Percentiles rank a stretch among this genome's conserved stretches.
Evolutionary conservation across 2,888 invertebrate species (phyloP).

Genomic region (Noctua janthina): DNA sequence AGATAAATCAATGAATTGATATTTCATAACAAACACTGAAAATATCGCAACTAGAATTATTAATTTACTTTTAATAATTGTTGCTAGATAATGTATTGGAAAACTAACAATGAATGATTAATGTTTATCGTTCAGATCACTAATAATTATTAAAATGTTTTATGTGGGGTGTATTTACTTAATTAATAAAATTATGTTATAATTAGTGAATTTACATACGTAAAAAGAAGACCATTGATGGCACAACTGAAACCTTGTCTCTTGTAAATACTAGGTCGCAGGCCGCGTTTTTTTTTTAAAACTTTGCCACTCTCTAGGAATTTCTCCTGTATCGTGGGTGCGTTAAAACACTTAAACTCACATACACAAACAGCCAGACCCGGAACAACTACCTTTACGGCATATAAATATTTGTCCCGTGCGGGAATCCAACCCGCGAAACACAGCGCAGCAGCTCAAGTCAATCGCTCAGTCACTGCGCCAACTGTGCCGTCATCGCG

Average conservation of each 20-base stretch:
- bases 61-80: background rate
- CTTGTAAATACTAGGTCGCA: background rate
- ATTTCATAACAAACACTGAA: background rate
- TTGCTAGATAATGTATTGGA: background rate
- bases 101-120: background rate
- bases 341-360: background rate
- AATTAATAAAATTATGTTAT: background rate
- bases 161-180: background rate
- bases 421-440: no score
- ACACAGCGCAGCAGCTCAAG: no score
- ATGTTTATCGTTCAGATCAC: background rate
- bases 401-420: background rate
- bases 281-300: background rate
- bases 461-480: background rate
- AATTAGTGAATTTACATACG: background rate
- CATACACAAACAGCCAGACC: background rate
- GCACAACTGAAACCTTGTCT: background rate
- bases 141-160: background rate
- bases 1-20: conserved; percentile 30
- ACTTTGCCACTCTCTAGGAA: no score
- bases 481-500: background rate
- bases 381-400: background rate
- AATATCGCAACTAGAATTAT: background rate
- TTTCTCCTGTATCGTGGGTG: background rate
- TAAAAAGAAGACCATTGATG: background rate